Base-by-base conservation (phyloP, 2,113 vertebrate genomes). In the Acinonyx jubatus region DNA sequence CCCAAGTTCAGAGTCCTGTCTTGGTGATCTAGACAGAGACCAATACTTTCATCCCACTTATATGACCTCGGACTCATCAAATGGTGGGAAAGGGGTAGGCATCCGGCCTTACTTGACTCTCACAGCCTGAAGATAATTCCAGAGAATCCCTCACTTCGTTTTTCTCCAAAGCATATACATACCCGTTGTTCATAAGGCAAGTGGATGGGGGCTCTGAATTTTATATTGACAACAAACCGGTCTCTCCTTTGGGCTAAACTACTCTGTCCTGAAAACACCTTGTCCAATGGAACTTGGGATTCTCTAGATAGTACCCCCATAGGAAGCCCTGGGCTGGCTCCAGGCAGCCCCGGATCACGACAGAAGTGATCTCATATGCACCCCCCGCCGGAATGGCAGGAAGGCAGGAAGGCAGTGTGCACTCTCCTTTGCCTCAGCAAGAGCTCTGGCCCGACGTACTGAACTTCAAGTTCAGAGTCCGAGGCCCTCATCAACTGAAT, bases 371-470 rank as follows among this genome's bases (percentile, higher is more conserved):
- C 57, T 7, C 7, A 1, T 5, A 19, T 0, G 12, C 12, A 6
- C 7, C 21, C 7, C 11, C 0, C 2, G 1, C 33, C 21, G n/a
- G 50, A 66, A 13, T 0, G 13, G 48, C n/a, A 66, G 57, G 65
- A 33, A 11, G 13, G 48, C n/a, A 66, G 57, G 65, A 33, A 11
- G 0, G 0, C 16, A 1, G 9, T 1, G 15, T 50, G 13, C 0
- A 6, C 36, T 41, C 19, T 68, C 11, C 50, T 18, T 18, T 14
- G 36, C 66, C n/a, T 68, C n/a, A 0, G 2, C 0, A 0, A 57
- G 65, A 12, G 6, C 23, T n/a, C 5, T 76, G 45, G 33, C 29
- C 8, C 8, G 19, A 16, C 29, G 3, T 21, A 61, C 57, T 2
- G 38, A 80, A 36, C 61, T 21, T 50, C 1, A 0, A 27, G 33